These are phyloP conservation scores for Myotis yumanensis DNA, from an alignment of 2,113 vertebrate species.

Conservation along the genomic window DNA sequence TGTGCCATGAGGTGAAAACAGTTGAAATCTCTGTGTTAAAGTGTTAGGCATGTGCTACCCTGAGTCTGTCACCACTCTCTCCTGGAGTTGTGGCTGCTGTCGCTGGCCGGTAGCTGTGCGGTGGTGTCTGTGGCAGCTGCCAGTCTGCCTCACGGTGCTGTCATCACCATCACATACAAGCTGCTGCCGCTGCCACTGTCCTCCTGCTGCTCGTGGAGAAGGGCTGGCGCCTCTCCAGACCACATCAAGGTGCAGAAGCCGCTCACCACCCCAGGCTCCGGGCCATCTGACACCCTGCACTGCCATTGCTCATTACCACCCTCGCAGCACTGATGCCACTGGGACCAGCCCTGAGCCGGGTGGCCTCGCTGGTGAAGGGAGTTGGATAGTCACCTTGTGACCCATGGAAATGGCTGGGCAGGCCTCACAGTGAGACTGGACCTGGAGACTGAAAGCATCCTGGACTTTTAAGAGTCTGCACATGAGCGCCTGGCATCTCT, in stretches of 20 bases:
- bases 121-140: slow-evolving; percentile 31
- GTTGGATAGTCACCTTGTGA: neutral
- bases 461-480: neutral
- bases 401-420: neutral
- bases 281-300: slow-evolving; percentile 51
- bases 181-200: slow-evolving; percentile 42
- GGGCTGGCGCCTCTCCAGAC: slow-evolving; percentile 52
- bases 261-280: neutral
- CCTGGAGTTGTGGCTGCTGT: slow-evolving; percentile 10
- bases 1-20: neutral
- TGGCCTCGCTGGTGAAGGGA: neutral
- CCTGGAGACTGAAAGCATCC: neutral
- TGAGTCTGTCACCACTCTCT: slow-evolving; percentile 13
- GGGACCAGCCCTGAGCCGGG: neutral
- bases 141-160: slow-evolving; percentile 33
- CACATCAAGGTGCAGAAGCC: slow-evolving; percentile 35
- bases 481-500: neutral
- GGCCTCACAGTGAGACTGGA: neutral
- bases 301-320: slow-evolving; percentile 12
- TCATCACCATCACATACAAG: slow-evolving; percentile 56
- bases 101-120: slow-evolving; percentile 28
- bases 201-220: slow-evolving; percentile 47
- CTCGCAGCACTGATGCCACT: neutral
- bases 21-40: neutral
- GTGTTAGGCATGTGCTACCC: fast-evolving